A percentile compares a stretch with the other conserved stretches of the same genome.
Conservation (phyloP, 2,113 vertebrate species). For the Clarias macrocephalus region DNA sequence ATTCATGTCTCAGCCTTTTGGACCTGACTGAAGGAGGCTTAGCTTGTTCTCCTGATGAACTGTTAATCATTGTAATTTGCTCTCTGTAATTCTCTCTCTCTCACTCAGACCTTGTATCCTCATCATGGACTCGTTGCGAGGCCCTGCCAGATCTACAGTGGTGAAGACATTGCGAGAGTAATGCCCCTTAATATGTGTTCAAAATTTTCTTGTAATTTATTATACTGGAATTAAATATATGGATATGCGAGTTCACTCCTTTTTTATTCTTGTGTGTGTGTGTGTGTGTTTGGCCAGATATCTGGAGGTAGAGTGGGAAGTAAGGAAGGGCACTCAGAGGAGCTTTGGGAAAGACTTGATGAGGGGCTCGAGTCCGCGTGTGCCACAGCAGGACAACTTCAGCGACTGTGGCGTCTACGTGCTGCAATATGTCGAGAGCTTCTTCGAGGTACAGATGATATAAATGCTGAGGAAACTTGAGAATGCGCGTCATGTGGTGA, state of each 20-base stretch:
- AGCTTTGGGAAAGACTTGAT: slow-evolving; percentile 95
- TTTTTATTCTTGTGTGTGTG: slow-evolving; percentile 13
- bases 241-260: neutral
- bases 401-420: slow-evolving; percentile 96
- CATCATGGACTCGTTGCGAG: slow-evolving; percentile 96
- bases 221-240: neutral
- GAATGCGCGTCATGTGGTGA: neutral
- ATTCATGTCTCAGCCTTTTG: neutral
- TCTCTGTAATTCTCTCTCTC: neutral
- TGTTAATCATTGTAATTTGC: slow-evolving; percentile 2
- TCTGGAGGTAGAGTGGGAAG: slow-evolving; percentile 97
- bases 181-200: slow-evolving; percentile 38
- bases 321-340: slow-evolving; percentile 83
- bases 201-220: neutral
- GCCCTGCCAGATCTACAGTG: slow-evolving; percentile 89
- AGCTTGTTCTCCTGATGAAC: neutral
- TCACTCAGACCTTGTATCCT: slow-evolving; percentile 92
- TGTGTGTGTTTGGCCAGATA: slow-evolving; percentile 74
- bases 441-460: slow-evolving; percentile 84
- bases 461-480: neutral
- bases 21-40: neutral
- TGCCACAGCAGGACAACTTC: slow-evolving; percentile 98
- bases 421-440: slow-evolving; percentile 97
- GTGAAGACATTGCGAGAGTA: slow-evolving; percentile 96
- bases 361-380: slow-evolving; percentile 94